Base-by-base conservation (phyloP, 2,797 vertebrate species). In the Sparidentex hasta region DNA sequence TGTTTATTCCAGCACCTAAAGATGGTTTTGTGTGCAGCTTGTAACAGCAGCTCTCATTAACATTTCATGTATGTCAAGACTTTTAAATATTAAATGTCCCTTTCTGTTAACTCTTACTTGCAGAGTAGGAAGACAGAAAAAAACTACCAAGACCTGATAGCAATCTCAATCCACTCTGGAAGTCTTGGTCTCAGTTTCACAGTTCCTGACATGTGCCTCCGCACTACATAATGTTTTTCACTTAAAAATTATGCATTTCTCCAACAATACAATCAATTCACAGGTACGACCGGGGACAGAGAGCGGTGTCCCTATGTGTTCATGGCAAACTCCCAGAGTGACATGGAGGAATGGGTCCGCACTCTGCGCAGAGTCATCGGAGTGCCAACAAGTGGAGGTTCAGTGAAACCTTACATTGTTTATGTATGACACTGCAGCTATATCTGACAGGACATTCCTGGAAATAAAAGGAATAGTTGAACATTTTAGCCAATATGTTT, bases 301-400 rank as follows among this genome's bases (percentile, higher is more conserved):
- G 95, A 87, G 86, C 93, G 96, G 82, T 97, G 97, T 74, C 84
- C 95, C 0, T 96, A 92, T 0, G 92, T 98, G 74, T 95, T 99
- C 80, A 98, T 99, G 98, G 97, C 97, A 13, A 96, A 81, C 82
- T 97, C 97, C 25, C 98, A 98, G 90, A 84, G 92, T 0, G 98
- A 99, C 88, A 96, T 98, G 97, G 97, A 98, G n/a, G 97, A 99
- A 59, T 99, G 98, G 98, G 95, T 99, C 51, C 97, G 97, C 46
- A 91, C 93, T 17, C 95, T 99, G 47, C 97, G 94, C 41, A 94
- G 96, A 62, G 96, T 94, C 8, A 94, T 97, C 13, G 97, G 97
- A 3, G 91, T 91, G 0, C 93, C 95, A 0, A 94, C 96, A 20
- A 94, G 88, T 20, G 97, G 95, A 99, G 98, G 98, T 99, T 66